Evolutionary conservation across 2,797 vertebrate genomes (phyloP), one percentile per base, ranked within the genome.

Genomic region (Sciurus carolinensis): DNA sequence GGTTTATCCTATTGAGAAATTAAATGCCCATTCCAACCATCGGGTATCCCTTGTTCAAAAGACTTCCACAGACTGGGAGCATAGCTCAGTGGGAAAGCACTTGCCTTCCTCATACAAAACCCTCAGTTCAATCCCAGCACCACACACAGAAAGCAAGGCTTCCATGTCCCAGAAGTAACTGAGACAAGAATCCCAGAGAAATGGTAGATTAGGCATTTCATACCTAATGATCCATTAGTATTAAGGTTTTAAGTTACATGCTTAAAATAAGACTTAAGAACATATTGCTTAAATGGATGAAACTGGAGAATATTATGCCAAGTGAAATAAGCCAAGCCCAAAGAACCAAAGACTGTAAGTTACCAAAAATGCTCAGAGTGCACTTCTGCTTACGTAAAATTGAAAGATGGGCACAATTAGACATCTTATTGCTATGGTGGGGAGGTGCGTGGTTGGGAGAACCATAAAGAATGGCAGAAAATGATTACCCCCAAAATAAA

Each of bases 261-360:
- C n/a, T 95, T 96, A 86, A 91, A 39, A n/a, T 90, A 67, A 72
- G 36, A 94, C 36, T 44, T 77, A 54, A n/a, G 47, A 80, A 82
- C 39, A 62, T n/a, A 28, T 87, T 95, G 59, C 81, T 22, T 52
- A 57, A 57, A 57, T 57, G 54, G 52, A 57, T 57, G 20, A 20
- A 57, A 22, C 54, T 57, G 7, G 20, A 57, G 54, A 57, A 57
- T 22, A 57, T 57, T 57, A 57, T 57, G 17, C 54, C 22, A 57
- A 57, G 54, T 57, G 20, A 57, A 57, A 57, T 57, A 57, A 57
- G 54, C 54, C 54, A 76, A 52, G 33, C 13, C 42, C 22, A 69
- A 69, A 69, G 15, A 36, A 69, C n/a, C 15, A 67, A 17, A 52
- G 52, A 5, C 44, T 47, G 28, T 20, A 71, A 26, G 52, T 28